A percentile compares a stretch with the other conserved stretches of the same genome.
Evolutionary conservation across 2,888 invertebrate genomes (phyloP).

Genomic region (Drosophila subquinaria): DNA sequence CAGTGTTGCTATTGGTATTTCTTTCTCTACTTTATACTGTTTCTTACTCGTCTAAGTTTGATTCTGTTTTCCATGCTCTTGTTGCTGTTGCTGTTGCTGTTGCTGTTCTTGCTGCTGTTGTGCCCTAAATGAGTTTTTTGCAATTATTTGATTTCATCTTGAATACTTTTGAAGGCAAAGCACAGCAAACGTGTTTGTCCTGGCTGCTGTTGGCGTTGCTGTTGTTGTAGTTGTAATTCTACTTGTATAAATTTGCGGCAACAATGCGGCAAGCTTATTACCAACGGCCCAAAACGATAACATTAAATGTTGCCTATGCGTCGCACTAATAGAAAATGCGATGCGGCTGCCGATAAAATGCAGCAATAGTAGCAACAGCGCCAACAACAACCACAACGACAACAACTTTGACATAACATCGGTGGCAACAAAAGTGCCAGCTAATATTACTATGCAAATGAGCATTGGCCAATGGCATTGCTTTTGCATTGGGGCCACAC

Average conservation of each 20-base stretch:
- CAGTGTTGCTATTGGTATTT: conserved; percentile 10
- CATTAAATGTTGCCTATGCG: conserved; percentile 77
- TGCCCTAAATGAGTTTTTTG: conserved; percentile 80
- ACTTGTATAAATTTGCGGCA: conserved; percentile 60
- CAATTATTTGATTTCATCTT: conserved; percentile 82
- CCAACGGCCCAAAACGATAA: conserved; percentile 64
- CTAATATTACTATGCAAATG: conserved; percentile 82
- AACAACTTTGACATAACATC: conserved; percentile 40
- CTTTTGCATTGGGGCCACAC: conserved; percentile 39
- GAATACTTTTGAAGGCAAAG: conserved; percentile 63
- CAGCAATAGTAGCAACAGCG: conserved; percentile 39
- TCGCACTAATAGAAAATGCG: conserved; percentile 80
- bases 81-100: conserved; percentile 21
- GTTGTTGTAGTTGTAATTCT: conserved; percentile 23
- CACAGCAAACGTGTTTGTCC: conserved; percentile 47
- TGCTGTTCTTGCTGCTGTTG: conserved; percentile 39
- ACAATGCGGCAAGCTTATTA: conserved; percentile 71
- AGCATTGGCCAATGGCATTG: conserved; percentile 67
- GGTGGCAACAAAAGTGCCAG: conserved; percentile 44
- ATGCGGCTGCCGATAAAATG: conserved; percentile 69
- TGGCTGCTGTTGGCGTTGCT: conserved; percentile 33
- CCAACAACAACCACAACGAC: conserved; percentile 25
- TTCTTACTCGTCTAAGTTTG: conserved; percentile 58
- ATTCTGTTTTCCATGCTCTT: conserved; percentile 48
- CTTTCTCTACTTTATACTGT: conserved; percentile 25